These are phyloP conservation scores for Macrosteles quadrilineatus DNA, from an alignment of 1,140 invertebrate species.

Conservation along the genomic window DNA sequence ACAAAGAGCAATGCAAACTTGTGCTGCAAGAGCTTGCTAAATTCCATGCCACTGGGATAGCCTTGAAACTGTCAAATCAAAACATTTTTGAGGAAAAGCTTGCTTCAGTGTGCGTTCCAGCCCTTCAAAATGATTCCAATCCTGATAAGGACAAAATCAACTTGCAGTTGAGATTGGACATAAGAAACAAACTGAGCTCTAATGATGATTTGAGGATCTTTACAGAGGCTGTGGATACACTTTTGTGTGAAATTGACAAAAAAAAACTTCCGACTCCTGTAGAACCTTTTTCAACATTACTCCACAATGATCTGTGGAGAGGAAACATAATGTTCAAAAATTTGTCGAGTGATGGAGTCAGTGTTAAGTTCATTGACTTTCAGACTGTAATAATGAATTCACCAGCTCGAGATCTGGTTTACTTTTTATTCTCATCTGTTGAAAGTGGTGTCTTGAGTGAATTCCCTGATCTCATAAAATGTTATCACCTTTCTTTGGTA, in stretches of 20 bases:
- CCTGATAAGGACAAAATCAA: neutral
- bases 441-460: too few species aligned
- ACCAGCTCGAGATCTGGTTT: neutral
- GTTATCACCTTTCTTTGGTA: too few species aligned
- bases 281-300: too few species aligned
- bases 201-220: too few species aligned
- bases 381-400: neutral
- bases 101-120: neutral
- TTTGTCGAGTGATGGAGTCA: neutral
- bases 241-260: too few species aligned
- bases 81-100: neutral
- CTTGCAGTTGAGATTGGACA: neutral
- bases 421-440: too few species aligned
- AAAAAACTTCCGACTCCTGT: too few species aligned
- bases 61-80: neutral
- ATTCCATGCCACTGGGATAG: neutral
- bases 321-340: neutral
- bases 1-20: too few species aligned
- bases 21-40: neutral
- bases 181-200: too few species aligned
- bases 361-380: constrained; percentile 5
- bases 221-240: too few species aligned
- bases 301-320: too few species aligned
- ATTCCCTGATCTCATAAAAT: too few species aligned
- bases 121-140: neutral